Evolutionary conservation across 2,113 vertebrate genomes (phyloP).

Genomic region (Hippolais icterina): DNA sequence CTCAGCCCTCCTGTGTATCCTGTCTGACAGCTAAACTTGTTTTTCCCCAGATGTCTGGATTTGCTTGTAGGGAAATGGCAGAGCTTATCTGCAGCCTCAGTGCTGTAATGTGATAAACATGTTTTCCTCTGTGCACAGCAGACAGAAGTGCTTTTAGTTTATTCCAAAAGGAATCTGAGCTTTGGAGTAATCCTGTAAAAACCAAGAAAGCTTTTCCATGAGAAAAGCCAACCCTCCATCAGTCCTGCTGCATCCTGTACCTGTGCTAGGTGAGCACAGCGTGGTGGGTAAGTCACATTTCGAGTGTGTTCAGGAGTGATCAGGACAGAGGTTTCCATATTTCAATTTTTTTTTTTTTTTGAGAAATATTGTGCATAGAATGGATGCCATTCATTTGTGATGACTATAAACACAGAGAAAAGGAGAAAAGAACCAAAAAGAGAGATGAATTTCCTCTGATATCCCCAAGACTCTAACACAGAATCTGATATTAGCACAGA

Average conservation of each 20-base stretch:
- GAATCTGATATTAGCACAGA: not conserved
- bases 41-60: not conserved
- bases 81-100: not conserved
- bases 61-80: slow-evolving; percentile 3
- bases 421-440: not conserved
- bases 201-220: not conserved
- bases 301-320: not conserved
- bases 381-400: not conserved
- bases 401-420: not conserved
- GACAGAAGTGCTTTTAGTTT: not conserved
- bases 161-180: not conserved
- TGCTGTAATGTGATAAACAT: not conserved
- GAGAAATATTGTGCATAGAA: not conserved
- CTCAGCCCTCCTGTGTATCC: slow-evolving; percentile 3
- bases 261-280: not conserved
- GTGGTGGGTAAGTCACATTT: not conserved
- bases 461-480: not conserved
- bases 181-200: not conserved
- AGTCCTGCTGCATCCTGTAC: not conserved
- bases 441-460: not conserved
- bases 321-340: not conserved
- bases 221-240: not conserved
- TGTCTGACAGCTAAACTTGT: not conserved
- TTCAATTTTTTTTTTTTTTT: not conserved
- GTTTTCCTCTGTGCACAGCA: not conserved